Evolutionary conservation across 2,113 vertebrate genomes (phyloP), one percentile per base, ranked within the genome.

Genomic region (Epinephelus fuscoguttatus): DNA sequence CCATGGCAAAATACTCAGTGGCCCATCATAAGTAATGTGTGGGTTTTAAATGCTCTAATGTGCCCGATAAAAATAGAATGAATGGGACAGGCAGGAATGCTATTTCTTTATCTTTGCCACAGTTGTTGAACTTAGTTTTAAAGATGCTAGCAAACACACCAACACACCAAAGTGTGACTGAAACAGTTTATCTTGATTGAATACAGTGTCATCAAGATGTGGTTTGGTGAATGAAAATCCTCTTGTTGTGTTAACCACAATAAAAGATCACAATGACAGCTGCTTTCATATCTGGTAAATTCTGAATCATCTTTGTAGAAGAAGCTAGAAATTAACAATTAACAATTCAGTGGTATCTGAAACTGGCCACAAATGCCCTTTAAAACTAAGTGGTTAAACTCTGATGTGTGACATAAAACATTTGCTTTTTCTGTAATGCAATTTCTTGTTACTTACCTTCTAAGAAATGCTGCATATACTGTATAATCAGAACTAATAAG

Each of bases 11-110:
- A 80, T 68, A 70, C 64, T 84, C 79, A 37, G 69, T 13, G 3
- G 78, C 64, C 75, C 53, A 25, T 78, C 84, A 50, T 49, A 74
- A 75, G 52, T 68, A 77, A 84, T 60, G 75, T 79, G 89, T 79
- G 66, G 85, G 70, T 72, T 86, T 87, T 71, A 61, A 89, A 81
- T 10, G 56, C 57, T 42, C 40, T 70, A 8, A 81, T 60, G 57
- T 59, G 42, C 42, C 55, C 2, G n/a, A 40, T 69, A 71, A 70
- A 87, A 85, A 74, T 75, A 80, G 78, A 74, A 50, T n/a, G 25
- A 70, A 56, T 18, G 15, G 23, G 47, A 60, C 55, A 1, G 71
- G 47, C 40, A 64, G 63, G 53, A 71, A 78, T 30, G 21, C 2
- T n/a, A 49, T 60, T 50, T 56, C 19, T 74, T 76, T 33, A 47